phyloP scores from a whole-genome alignment of 2,113 vertebrate genomes.

The Rafetus swinhoei region DNA sequence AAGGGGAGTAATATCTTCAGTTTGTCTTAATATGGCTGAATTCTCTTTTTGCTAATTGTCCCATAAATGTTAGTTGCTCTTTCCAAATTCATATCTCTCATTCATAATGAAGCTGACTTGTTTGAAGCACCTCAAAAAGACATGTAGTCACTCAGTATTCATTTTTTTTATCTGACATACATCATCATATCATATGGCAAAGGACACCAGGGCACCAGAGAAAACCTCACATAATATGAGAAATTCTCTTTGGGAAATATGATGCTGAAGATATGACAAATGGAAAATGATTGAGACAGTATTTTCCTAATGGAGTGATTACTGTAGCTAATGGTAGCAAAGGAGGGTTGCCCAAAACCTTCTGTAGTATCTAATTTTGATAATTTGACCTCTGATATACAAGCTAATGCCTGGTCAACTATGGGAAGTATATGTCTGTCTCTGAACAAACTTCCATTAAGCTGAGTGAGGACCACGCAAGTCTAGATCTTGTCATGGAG shows the following conservation, averaged over 20 bases:
- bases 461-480: not conserved
- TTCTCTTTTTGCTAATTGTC: not conserved
- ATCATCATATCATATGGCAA: not conserved
- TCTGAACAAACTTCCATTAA: not conserved
- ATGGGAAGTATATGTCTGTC: not conserved
- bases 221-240: not conserved
- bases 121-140: not conserved
- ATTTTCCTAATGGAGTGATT: not conserved
- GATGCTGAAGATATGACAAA: not conserved
- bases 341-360: not conserved
- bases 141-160: not conserved
- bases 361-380: not conserved
- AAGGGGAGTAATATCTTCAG: not conserved
- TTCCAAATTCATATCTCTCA: not conserved
- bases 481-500: not conserved
- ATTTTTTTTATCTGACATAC: not conserved
- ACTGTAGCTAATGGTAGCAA: not conserved
- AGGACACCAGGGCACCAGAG: not conserved
- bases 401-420: not conserved
- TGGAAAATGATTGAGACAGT: not conserved
- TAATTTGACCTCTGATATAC: not conserved
- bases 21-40: not conserved
- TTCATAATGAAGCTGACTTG: not conserved
- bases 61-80: not conserved
- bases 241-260: not conserved